Evolutionary conservation across 2,113 vertebrate genomes (phyloP), one percentile per base, ranked within the genome.

Genomic region (Rana temporaria): DNA sequence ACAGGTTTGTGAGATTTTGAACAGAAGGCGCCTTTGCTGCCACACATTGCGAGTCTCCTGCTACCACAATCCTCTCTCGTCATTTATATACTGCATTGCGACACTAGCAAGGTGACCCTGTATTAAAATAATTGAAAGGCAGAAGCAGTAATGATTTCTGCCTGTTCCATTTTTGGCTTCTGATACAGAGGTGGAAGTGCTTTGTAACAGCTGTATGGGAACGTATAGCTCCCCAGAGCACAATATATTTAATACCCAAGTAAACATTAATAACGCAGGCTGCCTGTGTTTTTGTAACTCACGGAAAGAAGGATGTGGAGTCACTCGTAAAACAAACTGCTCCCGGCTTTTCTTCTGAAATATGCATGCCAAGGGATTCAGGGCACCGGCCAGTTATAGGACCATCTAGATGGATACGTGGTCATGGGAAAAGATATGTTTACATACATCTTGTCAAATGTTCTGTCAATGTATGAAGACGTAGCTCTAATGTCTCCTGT

Each of bases 211-310:
- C 81, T 83, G 81, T 76, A 83, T 68, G 81, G 71, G 63, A 83
- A 83, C 73, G 53, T 68, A 83, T 66, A 60, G 81, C 81, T 83
- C 81, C 81, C 81, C 20, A 14, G 81, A 83, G 81, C 62, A 60
- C 81, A 60, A 75, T 83, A 83, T 76, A 83, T 83, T 83, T 83
- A 83, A 83, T 76, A 83, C 81, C 80, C 81, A 76, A 83, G 81
- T 83, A 83, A 83, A 83, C 81, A 83, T 83, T 83, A 83, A 83
- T 83, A 83, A 83, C 81, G 32, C 72, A 83, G 81, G 64, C 81
- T 83, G 71, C 16, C 72, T 83, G 81, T 83, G 81, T 83, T 83
- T 83, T 83, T 76, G 81, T 83, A 83, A 83, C 81, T 83, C 53
- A 30, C 79, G 56, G 70, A 75, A 82, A 82, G 80, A 75, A 8